phyloP scores from a whole-genome alignment of 2,888 invertebrate species.

The Muscina levida region DNA sequence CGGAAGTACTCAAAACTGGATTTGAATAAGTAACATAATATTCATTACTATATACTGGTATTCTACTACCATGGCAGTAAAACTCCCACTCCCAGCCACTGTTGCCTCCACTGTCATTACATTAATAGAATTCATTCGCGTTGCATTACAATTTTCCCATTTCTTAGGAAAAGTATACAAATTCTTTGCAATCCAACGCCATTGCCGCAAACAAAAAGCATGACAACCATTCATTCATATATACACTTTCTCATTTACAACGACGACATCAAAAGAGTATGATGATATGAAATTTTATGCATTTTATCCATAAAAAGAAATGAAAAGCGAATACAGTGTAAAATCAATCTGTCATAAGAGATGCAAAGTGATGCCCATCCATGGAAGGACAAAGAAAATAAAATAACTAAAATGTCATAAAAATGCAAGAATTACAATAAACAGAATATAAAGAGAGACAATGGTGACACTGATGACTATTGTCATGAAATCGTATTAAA shows the following conservation, averaged over 20 bases:
- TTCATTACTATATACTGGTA: no score
- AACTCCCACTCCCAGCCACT: no score
- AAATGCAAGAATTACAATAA: neutral
- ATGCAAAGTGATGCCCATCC: neutral
- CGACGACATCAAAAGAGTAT: neutral
- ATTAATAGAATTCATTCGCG: no score
- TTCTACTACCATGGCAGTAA: no score
- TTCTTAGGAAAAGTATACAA: slow-evolving; percentile 2
- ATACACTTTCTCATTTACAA: no score
- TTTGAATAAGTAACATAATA: no score
- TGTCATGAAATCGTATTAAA: slow-evolving; percentile 17
- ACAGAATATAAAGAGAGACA: neutral
- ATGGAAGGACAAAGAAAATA: neutral
- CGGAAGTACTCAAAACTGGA: no score
- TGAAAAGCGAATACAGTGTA: neutral
- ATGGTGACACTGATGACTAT: slow-evolving; percentile 3
- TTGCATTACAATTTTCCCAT: no score
- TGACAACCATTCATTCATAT: neutral
- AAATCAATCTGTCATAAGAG: slow-evolving; percentile 6
- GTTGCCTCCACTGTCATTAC: no score
- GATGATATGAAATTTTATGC: neutral
- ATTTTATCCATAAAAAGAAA: slow-evolving; percentile 21
- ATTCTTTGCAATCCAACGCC: neutral
- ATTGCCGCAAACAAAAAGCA: neutral
- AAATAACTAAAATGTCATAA: slow-evolving; percentile 42